phyloP scores from a whole-genome alignment of 2,113 vertebrate species.

The Ellobius talpinus region DNA sequence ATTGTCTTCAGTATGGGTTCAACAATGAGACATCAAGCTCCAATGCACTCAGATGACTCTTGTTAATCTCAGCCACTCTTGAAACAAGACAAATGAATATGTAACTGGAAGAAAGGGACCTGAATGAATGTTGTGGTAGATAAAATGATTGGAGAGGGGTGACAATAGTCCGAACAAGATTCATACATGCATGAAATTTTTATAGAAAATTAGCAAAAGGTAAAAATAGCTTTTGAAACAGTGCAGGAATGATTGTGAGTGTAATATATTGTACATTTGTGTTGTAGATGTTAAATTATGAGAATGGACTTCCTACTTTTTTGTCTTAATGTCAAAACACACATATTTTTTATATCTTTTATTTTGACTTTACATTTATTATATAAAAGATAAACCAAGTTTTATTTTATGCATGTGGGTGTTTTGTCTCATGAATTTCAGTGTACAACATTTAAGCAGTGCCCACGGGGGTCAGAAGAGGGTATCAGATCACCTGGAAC shows the following conservation, averaged over 20 bases:
- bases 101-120: background rate
- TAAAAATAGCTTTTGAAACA: background rate
- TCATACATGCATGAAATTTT: background rate
- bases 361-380: background rate
- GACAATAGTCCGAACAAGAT: background rate
- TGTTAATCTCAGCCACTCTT: background rate
- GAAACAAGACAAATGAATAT: background rate
- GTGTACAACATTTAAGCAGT: background rate
- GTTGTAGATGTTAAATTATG: background rate
- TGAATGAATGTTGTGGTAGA: background rate
- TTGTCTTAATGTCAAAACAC: background rate
- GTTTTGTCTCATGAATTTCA: background rate
- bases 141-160: background rate
- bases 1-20: background rate
- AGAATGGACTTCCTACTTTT: background rate
- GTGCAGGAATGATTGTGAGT: background rate
- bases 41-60: background rate
- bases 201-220: background rate
- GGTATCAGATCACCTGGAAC: background rate
- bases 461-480: too few species aligned
- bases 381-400: background rate
- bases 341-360: background rate
- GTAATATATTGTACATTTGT: background rate
- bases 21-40: background rate
- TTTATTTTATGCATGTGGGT: background rate